Evolutionary conservation across 2,113 vertebrate species (phyloP).

Genomic region (Nannospalax galili): DNA sequence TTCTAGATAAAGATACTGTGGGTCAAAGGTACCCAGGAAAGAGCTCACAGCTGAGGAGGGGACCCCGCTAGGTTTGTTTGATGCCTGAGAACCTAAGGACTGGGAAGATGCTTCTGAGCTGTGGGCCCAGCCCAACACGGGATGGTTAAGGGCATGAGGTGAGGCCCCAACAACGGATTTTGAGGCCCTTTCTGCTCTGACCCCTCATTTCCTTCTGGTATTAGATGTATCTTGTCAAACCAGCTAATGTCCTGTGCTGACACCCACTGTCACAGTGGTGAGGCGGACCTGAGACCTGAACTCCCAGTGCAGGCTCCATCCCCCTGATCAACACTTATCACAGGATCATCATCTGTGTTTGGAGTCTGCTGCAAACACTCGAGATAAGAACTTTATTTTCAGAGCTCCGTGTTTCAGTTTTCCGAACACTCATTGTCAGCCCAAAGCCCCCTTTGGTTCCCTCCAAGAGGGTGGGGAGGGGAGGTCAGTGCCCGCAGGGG

Average conservation of each 20-base stretch:
- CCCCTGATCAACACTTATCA: fast-evolving
- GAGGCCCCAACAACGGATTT: neutral
- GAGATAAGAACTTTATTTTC: neutral
- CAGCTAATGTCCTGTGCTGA: fast-evolving
- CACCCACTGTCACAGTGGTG: too few relatives aligned
- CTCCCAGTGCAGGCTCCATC: fast-evolving
- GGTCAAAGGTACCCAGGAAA: too few relatives aligned
- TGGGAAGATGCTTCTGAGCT: neutral
- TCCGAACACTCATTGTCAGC: neutral
- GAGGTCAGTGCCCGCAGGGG: neutral
- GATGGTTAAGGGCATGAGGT: too few relatives aligned
- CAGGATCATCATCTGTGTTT: neutral
- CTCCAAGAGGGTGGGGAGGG: neutral
- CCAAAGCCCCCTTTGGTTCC: neutral
- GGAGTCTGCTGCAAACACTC: neutral
- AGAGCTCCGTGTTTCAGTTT: neutral
- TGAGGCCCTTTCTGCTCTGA: neutral
- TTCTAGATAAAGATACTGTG: too few relatives aligned
- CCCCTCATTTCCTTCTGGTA: neutral
- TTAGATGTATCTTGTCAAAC: neutral
- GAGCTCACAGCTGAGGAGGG: too few relatives aligned
- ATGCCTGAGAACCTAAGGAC: too few relatives aligned
- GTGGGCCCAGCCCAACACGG: fast-evolving
- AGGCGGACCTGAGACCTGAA: too few relatives aligned
- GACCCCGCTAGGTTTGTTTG: too few relatives aligned